phyloP scores from a whole-genome alignment of 2,113 vertebrate genomes.

The Syrrhaptes paradoxus region DNA sequence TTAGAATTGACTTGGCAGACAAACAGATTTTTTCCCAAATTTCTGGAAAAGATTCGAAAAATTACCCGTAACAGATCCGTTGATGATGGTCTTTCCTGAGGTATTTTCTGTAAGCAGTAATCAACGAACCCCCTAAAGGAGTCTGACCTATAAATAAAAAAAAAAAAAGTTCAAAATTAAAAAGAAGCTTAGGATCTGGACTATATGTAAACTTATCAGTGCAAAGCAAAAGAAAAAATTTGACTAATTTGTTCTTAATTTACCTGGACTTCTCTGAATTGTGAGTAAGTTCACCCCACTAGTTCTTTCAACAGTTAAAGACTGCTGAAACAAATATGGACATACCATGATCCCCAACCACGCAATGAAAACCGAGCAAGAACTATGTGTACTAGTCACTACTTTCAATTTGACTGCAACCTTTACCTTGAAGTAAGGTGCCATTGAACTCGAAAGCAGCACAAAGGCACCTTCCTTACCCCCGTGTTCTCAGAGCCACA shows the following conservation, averaged over 20 bases:
- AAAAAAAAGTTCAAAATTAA: neutral
- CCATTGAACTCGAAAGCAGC: neutral
- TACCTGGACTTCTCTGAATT: neutral
- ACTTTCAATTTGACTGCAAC: neutral
- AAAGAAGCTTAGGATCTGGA: neutral
- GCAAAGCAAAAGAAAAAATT: neutral
- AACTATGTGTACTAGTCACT: neutral
- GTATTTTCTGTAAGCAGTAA: slow-evolving; percentile 99
- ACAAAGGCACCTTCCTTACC: neutral
- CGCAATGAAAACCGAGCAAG: neutral
- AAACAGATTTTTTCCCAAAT: neutral
- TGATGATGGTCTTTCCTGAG: slow-evolving; percentile 97
- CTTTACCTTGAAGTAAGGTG: neutral
- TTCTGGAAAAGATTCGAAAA: slow-evolving; percentile 38
- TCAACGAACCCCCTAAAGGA: slow-evolving; percentile 97
- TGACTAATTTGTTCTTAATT: neutral
- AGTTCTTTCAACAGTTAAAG: neutral
- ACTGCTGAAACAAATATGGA: neutral
- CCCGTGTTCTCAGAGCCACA: neutral
- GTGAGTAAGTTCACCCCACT: neutral
- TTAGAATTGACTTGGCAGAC: neutral
- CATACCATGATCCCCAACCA: neutral
- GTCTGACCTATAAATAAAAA: slow-evolving; percentile 84
- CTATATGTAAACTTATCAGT: neutral
- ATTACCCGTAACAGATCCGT: slow-evolving; percentile 93